Evolutionary conservation across 2,113 vertebrate species (phyloP), one percentile per base, ranked within the genome.

Genomic region (Castor canadensis): DNA sequence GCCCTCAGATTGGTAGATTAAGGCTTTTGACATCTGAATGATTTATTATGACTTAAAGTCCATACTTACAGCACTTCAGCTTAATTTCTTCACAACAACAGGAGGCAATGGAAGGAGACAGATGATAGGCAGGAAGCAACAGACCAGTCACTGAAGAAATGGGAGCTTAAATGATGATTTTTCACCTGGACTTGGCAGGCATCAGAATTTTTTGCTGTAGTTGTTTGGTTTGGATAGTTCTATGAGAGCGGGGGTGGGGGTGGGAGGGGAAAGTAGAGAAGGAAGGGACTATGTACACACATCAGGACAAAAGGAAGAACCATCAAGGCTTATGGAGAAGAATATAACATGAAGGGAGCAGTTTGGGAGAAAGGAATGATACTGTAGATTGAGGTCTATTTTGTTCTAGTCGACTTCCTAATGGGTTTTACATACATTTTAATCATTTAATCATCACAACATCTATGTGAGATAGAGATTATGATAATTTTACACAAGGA

Each of bases 41-140:
- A 87, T 96, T 94, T 96, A 87, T 94, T 96, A 94, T 91, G 87
- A 97, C 54, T 93, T 91, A 71, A 92, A 89, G 76, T 95, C 77
- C 69, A 88, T 88, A 92, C 45, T 92, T 95, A 64, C 0, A 87
- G 58, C n/a, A 90, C 66, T 97, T 95, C 54, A 95, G 60, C n/a
- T 95, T 92, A 66, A 95, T 92, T 89, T 94, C 75, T 77, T 97
- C 69, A 92, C 91, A 93, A 86, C 35, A 67, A 58, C n/a, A 77
- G 47, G 84, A 93, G 47, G 32, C 66, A 81, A 72, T 89, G 54
- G 73, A 94, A 96, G 64, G 73, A 94, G 83, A 94, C 62, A 80
- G 58, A 95, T 87, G 82, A 95, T 84, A 89, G 79, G 40, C 84
- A 95, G 52, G 72, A 88, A 89, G 62, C 49, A 96, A 87, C 49